Base-by-base conservation (phyloP, 2,888 invertebrate species). In the Shargacucullia verbasci region DNA sequence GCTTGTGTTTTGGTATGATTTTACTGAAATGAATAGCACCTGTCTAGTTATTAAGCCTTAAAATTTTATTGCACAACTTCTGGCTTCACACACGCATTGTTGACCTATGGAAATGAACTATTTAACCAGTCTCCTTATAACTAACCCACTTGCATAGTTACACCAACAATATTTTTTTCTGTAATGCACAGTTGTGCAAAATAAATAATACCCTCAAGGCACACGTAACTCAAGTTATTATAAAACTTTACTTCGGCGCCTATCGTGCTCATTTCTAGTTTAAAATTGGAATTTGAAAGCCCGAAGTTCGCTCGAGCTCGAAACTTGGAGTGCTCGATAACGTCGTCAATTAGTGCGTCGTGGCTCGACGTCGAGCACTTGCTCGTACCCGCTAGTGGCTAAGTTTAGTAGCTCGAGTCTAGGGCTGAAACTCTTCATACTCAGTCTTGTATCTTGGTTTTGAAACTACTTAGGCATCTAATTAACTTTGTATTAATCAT, bases 271-370 rank as follows among this genome's bases (percentile, higher is more conserved):
- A 81, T 83, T 87, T 78, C 79, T 86, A 87, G 88, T 91, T 90
- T 88, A 84, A 91, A 91, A 89, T 89, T 87, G 83, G 80, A 86
- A 88, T 89, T 87, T 84, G 82, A 83, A 85, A 83, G 80, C 78
- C 62, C 70, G 47, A 86, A 91, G 87, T 91, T 90, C 74, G 82
- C 73, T 79, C 62, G 69, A 72, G 82, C 83, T 81, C 70, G 72
- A 82, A 85, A 86, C 86, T 87, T 86, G 75, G 78, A 87, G 86
- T 80, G 83, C 83, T 86, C 86, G 86, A 90, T 91, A 86, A 81
- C 84, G 81, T 89, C 90, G 87, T 89, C 90, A 92, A 92, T 92
- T 93, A 92, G 87, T 86, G 81, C 81, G 81, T 81, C 80, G 81
- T 79, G 72, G 70, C 71, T 77, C 63, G 50, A 73, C 74, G 62